Evolutionary conservation across 2,113 vertebrate species (phyloP).

Genomic region (Megaceryle maxima): DNA sequence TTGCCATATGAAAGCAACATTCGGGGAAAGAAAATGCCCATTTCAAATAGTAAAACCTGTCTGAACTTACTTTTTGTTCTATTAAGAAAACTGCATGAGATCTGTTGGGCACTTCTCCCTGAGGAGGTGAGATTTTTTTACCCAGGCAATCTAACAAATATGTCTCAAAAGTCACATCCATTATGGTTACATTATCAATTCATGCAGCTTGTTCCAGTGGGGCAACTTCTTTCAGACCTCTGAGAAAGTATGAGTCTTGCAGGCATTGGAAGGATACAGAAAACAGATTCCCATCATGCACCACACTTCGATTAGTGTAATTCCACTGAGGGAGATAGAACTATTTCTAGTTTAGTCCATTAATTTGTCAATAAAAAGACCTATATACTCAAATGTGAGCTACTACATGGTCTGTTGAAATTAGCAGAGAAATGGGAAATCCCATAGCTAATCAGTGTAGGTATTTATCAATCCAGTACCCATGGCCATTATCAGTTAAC

Average conservation of each 20-base stretch:
- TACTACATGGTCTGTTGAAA: background rate
- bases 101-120: background rate
- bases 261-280: background rate
- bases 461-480: background rate
- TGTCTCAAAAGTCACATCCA: background rate
- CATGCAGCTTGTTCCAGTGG: background rate
- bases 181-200: background rate
- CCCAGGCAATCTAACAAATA: background rate
- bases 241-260: background rate
- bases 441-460: background rate
- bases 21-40: background rate
- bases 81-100: background rate
- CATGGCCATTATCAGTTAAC: background rate
- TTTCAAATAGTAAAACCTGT: background rate
- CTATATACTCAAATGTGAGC: background rate
- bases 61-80: background rate
- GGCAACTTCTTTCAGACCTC: background rate
- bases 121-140: background rate
- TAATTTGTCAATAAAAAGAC: conserved; percentile 2
- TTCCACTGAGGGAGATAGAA: background rate
- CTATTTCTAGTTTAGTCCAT: background rate
- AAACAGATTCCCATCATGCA: background rate
- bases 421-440: background rate
- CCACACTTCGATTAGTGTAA: background rate
- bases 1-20: background rate